Conservation (phyloP, 2,113 vertebrate species). For the Barnardius zonarius region DNA sequence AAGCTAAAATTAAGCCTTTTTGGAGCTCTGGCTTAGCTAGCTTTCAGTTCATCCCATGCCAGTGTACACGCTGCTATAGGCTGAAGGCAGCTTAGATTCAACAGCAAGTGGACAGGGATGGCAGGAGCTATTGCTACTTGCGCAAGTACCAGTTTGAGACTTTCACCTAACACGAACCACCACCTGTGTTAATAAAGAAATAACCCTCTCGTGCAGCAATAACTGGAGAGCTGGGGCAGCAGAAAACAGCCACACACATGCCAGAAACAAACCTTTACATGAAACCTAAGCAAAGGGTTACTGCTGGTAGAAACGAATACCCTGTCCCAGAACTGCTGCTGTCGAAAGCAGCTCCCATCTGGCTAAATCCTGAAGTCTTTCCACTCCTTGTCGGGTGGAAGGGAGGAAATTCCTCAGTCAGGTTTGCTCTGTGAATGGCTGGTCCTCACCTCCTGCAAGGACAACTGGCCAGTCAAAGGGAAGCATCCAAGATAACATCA, state of each 20-base stretch:
- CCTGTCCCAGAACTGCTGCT: rapidly evolving
- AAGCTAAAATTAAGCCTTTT: neutral
- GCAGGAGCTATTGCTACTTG: neutral
- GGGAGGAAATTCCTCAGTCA: neutral
- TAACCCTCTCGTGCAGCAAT: neutral
- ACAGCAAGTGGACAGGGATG: neutral
- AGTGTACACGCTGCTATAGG: neutral
- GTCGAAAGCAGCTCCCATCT: neutral
- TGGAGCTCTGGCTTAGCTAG: neutral
- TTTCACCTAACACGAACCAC: neutral
- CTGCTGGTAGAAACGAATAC: neutral
- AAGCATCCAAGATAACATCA: neutral
- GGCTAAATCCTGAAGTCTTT: neutral
- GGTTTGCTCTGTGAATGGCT: neutral
- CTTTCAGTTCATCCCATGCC: neutral
- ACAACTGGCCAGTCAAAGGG: neutral
- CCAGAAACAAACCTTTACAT: neutral
- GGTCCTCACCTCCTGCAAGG: neutral
- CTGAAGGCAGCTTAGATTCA: neutral
- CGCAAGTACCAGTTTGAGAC: neutral
- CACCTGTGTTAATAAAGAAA: neutral
- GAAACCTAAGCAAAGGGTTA: neutral
- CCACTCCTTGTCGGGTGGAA: neutral
- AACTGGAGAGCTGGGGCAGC: neutral
- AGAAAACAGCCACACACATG: neutral